Conservation (phyloP, 2,113 vertebrate genomes). For the Scophthalmus maximus region DNA sequence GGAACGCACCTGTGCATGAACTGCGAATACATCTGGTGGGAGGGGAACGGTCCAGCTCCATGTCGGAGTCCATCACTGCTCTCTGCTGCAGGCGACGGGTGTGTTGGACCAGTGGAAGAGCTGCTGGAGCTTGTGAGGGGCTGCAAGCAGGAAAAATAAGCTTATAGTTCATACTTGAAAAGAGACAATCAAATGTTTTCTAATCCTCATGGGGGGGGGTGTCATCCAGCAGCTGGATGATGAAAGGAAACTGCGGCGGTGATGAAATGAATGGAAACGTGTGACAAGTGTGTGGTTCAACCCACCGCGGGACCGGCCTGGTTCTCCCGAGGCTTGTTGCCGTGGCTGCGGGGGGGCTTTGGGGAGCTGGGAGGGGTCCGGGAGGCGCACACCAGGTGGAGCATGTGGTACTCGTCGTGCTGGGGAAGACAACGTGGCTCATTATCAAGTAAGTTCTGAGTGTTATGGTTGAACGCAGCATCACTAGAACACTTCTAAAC, state of each 20-base stretch:
- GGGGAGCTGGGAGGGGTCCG: conserved; percentile 80
- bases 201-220: not conserved
- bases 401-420: conserved; percentile 86
- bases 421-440: conserved; percentile 48
- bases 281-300: not conserved
- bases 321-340: conserved; percentile 67
- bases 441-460: conserved; percentile 36
- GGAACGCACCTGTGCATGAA: conserved; percentile 63
- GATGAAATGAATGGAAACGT: conserved; percentile 72
- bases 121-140: conserved; percentile 32
- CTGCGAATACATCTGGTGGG: conserved; percentile 64
- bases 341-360: conserved; percentile 56
- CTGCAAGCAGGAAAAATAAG: conserved; percentile 40
- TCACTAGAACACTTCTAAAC: not conserved
- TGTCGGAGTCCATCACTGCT: conserved; percentile 65
- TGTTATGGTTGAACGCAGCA: not conserved
- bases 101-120: conserved; percentile 34
- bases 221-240: conserved; percentile 51
- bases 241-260: conserved; percentile 52
- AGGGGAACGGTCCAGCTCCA: conserved; percentile 46
- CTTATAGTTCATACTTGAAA: not conserved
- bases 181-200: not conserved
- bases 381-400: conserved; percentile 83
- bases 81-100: conserved; percentile 47
- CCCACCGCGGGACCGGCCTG: conserved; percentile 61